Conservation (phyloP, 1,140 invertebrate species). For the Solen grandis region DNA sequence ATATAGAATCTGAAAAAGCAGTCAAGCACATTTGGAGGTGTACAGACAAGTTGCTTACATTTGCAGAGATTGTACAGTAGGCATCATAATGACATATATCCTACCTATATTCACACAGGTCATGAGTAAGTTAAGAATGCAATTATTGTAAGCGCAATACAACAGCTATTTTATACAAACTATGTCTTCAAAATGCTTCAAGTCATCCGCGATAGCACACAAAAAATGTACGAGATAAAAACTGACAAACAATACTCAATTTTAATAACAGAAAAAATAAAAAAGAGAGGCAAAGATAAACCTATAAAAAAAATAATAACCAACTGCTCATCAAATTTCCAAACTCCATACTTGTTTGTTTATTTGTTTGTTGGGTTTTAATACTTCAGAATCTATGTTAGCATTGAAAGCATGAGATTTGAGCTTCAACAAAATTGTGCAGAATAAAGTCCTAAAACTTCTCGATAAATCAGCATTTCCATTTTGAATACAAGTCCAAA, state of each 20-base stretch:
- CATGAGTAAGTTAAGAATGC: background rate
- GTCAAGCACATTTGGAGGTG: background rate
- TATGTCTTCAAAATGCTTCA: background rate
- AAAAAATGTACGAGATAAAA: background rate
- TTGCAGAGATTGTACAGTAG: background rate
- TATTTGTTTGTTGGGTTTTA: background rate
- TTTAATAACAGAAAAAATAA: background rate
- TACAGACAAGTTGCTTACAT: background rate
- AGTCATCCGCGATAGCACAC: background rate
- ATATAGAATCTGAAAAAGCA: background rate
- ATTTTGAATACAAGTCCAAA: background rate
- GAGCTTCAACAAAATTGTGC: background rate
- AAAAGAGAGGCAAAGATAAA: background rate
- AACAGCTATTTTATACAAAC: conserved; percentile 2
- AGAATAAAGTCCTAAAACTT: background rate
- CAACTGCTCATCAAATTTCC: background rate
- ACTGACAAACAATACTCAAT: background rate
- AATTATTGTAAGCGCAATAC: conserved; percentile 56
- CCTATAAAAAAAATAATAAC: background rate
- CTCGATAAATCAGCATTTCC: background rate
- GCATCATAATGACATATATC: too few relatives aligned
- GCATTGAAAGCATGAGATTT: background rate
- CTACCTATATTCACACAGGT: background rate
- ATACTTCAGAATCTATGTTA: background rate
- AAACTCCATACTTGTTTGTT: background rate